A percentile compares a stretch with the other conserved stretches of the same genome.
phyloP scores from a whole-genome alignment of 2,797 vertebrate genomes.

The Neopelma chrysocephalum region DNA sequence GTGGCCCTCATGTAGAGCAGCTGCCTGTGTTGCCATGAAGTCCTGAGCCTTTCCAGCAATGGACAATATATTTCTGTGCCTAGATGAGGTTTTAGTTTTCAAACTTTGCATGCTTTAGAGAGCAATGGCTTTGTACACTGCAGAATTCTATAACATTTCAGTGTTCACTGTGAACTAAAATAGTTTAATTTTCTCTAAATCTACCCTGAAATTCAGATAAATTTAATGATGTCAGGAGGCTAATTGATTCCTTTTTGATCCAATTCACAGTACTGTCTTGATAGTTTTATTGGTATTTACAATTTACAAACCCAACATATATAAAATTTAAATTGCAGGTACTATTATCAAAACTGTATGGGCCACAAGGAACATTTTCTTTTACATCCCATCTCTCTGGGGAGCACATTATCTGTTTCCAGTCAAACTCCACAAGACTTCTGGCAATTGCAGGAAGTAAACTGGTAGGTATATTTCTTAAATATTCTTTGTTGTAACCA shows the following conservation, averaged over 20 bases:
- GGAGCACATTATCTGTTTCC: slow-evolving; percentile 87
- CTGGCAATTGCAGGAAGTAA: slow-evolving; percentile 80
- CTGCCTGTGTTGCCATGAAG: not conserved
- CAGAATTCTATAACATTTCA: not conserved
- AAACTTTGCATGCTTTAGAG: not conserved
- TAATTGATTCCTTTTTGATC: not conserved
- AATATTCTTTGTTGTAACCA: not conserved
- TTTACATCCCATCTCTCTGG: slow-evolving; percentile 86
- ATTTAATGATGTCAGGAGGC: not conserved
- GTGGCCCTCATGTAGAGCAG: fast-evolving
- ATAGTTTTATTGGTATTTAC: not conserved
- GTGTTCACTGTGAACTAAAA: not conserved
- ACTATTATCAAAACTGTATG: slow-evolving; percentile 84
- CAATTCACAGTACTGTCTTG: not conserved
- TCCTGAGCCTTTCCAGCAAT: not conserved
- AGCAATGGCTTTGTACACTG: not conserved
- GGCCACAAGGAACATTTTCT: slow-evolving; percentile 84
- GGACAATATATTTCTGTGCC: not conserved
- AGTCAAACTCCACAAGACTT: slow-evolving; percentile 88
- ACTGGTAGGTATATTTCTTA: slow-evolving; percentile 79
- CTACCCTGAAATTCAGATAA: not conserved
- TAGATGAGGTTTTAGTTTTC: not conserved
- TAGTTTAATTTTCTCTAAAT: not conserved
- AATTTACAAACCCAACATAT: not conserved
- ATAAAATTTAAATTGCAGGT: slow-evolving; percentile 70